A percentile compares a stretch with the other conserved stretches of the same genome.
Evolutionary conservation across 2,113 vertebrate species (phyloP).

Genomic region (Channa argus): DNA sequence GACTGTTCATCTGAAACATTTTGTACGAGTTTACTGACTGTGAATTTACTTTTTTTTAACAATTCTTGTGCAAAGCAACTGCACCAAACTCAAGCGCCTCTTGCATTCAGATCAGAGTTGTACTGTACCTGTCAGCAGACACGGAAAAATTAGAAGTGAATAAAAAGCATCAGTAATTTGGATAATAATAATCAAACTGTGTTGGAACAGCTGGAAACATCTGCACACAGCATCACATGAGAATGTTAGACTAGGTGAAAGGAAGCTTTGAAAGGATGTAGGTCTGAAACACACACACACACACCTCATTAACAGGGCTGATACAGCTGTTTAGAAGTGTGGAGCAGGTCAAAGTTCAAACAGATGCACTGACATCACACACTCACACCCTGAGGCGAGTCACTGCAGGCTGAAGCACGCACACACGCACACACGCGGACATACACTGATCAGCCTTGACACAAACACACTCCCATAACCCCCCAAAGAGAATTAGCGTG

Average conservation of each 20-base stretch:
- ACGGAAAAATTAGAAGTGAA: no score
- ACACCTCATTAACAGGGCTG: conserved; percentile 57
- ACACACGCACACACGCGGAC: conserved; percentile 12
- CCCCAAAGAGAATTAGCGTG: conserved; percentile 46
- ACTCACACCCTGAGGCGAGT: conserved; percentile 41
- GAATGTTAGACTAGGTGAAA: conserved; percentile 66
- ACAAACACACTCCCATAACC: conserved; percentile 42
- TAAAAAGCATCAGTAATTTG: no score
- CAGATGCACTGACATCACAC: conserved; percentile 63
- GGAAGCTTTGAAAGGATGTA: conserved; percentile 24
- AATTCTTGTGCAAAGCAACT: no score
- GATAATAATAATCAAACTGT: no score
- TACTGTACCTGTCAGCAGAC: no score
- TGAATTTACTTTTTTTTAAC: no score
- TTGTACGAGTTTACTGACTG: no score
- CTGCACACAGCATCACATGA: conserved; percentile 57
- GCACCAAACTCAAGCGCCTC: no score
- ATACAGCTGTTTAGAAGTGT: conserved; percentile 72
- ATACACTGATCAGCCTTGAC: conserved; percentile 18
- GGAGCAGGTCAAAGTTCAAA: conserved; percentile 73
- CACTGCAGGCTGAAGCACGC: conserved; percentile 29
- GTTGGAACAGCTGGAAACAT: conserved; percentile 55
- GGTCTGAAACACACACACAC: conserved; percentile 19
- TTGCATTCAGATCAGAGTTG: no score
- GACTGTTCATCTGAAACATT: no score